Percentiles rank a stretch among this genome's conserved stretches.
These are phyloP conservation scores for Nineta flava DNA, from an alignment of 2,888 invertebrate genomes.

Conservation along the genomic window DNA sequence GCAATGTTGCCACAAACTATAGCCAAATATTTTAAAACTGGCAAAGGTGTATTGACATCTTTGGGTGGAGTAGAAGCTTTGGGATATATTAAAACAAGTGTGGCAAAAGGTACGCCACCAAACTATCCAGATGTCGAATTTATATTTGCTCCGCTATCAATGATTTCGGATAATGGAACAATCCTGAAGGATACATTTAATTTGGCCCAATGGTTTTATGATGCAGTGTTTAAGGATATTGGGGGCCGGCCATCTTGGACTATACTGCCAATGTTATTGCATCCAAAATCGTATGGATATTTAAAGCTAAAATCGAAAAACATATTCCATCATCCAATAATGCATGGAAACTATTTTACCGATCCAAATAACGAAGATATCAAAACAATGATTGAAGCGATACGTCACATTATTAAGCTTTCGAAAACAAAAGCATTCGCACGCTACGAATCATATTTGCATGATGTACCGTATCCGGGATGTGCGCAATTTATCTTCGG, in stretches of 20 bases:
- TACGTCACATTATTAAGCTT: slow-evolving; percentile 29
- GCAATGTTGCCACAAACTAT: slow-evolving; percentile 14
- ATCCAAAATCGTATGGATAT: slow-evolving; percentile 34
- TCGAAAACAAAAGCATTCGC: slow-evolving; percentile 30
- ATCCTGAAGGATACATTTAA: not conserved
- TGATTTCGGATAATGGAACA: slow-evolving; percentile 2
- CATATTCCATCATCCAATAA: slow-evolving; percentile 39
- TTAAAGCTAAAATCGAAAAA: slow-evolving; percentile 32
- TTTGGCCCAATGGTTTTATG: not conserved
- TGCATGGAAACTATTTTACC: slow-evolving; percentile 41
- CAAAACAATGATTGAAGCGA: slow-evolving; percentile 34
- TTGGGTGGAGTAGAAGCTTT: slow-evolving; percentile 46
- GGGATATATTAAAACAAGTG: slow-evolving; percentile 42
- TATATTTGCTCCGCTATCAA: slow-evolving; percentile 39
- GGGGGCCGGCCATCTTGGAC: slow-evolving; percentile 20
- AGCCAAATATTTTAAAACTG: slow-evolving; percentile 15
- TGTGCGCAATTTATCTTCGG: slow-evolving; percentile 34
- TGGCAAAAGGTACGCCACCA: slow-evolving; percentile 29
- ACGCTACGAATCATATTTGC: slow-evolving; percentile 36
- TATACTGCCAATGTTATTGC: slow-evolving; percentile 38
- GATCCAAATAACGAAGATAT: slow-evolving; percentile 29
- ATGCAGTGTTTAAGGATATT: not conserved
- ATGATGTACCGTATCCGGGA: slow-evolving; percentile 34
- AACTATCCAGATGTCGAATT: slow-evolving; percentile 55
- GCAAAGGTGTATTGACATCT: slow-evolving; percentile 33